Evolutionary conservation across 2,797 vertebrate species (phyloP).

Genomic region (Prunella strophiata): DNA sequence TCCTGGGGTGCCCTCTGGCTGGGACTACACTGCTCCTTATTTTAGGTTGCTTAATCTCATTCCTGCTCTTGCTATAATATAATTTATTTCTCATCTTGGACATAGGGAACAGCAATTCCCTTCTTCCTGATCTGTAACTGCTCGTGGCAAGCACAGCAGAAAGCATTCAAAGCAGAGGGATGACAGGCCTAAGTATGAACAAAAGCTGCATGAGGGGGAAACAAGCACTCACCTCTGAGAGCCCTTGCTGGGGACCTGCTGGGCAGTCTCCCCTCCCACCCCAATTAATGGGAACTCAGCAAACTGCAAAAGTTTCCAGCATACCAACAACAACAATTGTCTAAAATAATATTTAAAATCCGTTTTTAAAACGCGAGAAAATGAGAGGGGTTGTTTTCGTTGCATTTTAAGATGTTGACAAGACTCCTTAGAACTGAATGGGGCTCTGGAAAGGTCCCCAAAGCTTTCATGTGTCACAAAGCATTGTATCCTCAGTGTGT

Average conservation of each 20-base stretch:
- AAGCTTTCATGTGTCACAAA: constrained; percentile 71
- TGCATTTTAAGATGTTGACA: constrained; percentile 30
- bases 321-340: neutral
- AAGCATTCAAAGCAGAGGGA: neutral
- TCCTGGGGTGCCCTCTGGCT: neutral
- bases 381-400: neutral
- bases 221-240: neutral
- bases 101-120: neutral
- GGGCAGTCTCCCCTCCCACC: neutral
- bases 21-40: neutral
- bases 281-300: neutral
- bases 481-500: constrained; percentile 66
- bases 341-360: neutral
- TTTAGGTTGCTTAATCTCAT: neutral
- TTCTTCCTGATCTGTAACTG: neutral
- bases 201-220: neutral
- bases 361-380: neutral
- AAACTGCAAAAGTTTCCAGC: neutral
- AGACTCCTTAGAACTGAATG: constrained; percentile 36
- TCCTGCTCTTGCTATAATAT: neutral
- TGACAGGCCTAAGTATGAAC: neutral
- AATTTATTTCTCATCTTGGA: neutral
- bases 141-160: neutral
- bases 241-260: neutral
- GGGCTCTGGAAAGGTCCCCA: constrained; percentile 40